Conservation (phyloP, 2,888 invertebrate genomes). For the Drosophila nr. perissopoda region DNA sequence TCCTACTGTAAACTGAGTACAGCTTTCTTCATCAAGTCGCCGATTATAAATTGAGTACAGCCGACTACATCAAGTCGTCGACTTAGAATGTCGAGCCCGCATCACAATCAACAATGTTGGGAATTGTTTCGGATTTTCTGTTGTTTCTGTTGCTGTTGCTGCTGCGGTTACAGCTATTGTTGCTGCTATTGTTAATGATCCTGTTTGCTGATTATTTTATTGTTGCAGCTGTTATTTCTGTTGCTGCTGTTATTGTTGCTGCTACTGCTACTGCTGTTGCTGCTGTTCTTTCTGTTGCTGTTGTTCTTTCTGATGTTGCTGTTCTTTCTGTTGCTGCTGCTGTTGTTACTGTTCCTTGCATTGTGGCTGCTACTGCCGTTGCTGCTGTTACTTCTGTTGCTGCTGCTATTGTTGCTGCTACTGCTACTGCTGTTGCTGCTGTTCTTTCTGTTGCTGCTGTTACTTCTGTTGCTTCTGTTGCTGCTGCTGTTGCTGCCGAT, state of each 20-base stretch:
- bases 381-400: not conserved
- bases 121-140: constrained; percentile 1
- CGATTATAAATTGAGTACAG: constrained; percentile 25
- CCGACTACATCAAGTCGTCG: constrained; percentile 67
- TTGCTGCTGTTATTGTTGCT: not conserved
- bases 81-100: constrained; percentile 57
- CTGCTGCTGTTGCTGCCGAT: not conserved
- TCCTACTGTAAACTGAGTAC: not conserved
- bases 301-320: not conserved
- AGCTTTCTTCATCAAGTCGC: not conserved
- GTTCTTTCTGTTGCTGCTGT: no score
- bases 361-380: no score
- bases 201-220: no score
- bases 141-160: constrained; percentile 6
- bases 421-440: not conserved
- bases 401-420: no score
- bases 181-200: constrained; percentile 1
- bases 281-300: not conserved
- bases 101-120: constrained; percentile 17
- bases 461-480: no score
- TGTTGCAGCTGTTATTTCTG: no score
- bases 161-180: constrained; percentile 6
- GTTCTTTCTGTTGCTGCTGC: not conserved
- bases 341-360: no score
- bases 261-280: not conserved